Percentiles rank a stretch among this genome's conserved stretches.
These are phyloP conservation scores for Tapirus indicus DNA, from an alignment of 2,797 vertebrate species.

Conservation along the genomic window DNA sequence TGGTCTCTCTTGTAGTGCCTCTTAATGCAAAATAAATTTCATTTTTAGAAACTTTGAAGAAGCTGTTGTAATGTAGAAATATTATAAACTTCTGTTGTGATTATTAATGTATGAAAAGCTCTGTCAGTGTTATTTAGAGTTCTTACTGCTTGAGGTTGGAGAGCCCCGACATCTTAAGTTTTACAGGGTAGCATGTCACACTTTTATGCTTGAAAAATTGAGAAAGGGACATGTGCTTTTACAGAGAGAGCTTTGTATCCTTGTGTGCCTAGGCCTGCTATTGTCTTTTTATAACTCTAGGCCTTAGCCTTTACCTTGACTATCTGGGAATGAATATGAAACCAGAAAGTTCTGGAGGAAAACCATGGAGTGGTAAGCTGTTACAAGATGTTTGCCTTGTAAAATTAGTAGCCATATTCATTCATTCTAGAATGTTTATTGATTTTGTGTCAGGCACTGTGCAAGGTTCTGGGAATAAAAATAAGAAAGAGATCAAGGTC, in stretches of 20 bases:
- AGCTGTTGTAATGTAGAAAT: neutral
- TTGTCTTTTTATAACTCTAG: neutral
- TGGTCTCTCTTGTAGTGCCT: neutral
- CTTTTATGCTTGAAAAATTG: neutral
- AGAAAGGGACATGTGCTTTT: neutral
- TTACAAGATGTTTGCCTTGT: neutral
- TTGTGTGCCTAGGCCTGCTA: neutral
- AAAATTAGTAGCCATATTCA: neutral
- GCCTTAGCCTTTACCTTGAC: neutral
- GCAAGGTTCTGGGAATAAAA: neutral
- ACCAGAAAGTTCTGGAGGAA: neutral
- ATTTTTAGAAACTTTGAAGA: constrained; percentile 10
- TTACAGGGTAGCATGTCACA: neutral
- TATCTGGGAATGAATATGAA: neutral
- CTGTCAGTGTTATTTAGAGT: neutral
- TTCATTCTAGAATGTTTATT: neutral
- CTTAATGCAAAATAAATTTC: neutral
- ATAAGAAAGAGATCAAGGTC: neutral
- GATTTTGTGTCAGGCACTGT: neutral
- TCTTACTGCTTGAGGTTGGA: neutral
- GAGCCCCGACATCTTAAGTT: neutral
- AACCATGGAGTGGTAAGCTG: neutral
- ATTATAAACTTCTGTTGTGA: neutral
- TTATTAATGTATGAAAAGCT: neutral
- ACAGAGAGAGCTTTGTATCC: neutral